Evolutionary conservation across 35 echinoderm and acorn worm genomes (phyloP).

Genomic region (Heliocidaris erythrogramma): DNA sequence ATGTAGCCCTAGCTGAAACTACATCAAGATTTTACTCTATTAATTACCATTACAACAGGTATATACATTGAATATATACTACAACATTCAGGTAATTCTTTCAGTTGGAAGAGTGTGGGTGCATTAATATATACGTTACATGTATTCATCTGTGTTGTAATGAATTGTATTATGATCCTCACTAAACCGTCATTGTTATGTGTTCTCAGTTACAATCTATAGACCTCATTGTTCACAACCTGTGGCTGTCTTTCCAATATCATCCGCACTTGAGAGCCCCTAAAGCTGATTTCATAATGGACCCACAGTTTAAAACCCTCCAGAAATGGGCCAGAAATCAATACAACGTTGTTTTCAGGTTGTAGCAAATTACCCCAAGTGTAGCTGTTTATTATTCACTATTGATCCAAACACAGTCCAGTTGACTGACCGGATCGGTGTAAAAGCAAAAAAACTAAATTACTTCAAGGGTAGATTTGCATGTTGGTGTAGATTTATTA

Average conservation of each 20-base stretch:
- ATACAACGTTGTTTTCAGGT: not conserved
- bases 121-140: too few relatives aligned
- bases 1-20: too few relatives aligned
- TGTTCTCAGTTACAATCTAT: not conserved
- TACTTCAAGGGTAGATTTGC: not conserved
- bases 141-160: too few relatives aligned
- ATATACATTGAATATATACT: too few relatives aligned
- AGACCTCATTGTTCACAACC: not conserved
- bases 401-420: not conserved
- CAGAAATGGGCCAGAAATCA: not conserved
- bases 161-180: too few relatives aligned
- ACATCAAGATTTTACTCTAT: too few relatives aligned
- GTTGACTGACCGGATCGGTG: not conserved
- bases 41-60: too few relatives aligned
- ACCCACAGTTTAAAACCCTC: not conserved
- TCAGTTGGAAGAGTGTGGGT: too few relatives aligned
- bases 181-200: not conserved
- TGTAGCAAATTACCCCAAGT: not conserved
- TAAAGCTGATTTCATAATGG: not conserved
- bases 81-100: too few relatives aligned
- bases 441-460: not conserved
- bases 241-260: not conserved
- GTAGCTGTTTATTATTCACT: constrained; percentile 1
- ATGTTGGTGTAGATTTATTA: not conserved
- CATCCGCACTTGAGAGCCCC: not conserved